Conservation (phyloP, 2,888 invertebrate species). For the Drosophila infuscata region DNA sequence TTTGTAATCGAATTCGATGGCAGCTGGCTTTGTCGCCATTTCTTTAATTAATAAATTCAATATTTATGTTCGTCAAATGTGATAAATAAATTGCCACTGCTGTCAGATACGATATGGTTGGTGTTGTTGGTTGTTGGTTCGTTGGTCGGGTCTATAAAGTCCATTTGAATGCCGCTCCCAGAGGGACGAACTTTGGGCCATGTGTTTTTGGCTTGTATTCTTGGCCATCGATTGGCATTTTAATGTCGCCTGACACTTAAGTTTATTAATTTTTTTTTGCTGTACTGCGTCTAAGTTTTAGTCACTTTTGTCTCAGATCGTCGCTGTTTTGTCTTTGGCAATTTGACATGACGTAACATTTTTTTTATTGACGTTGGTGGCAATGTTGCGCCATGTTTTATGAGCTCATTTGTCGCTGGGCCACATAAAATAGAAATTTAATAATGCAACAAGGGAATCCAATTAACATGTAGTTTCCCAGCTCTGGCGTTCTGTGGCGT, state of each 20-base stretch:
- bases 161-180: constrained; percentile 38
- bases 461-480: constrained; percentile 44
- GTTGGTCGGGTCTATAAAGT: constrained; percentile 6
- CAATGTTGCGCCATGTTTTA: constrained; percentile 31
- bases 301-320: constrained; percentile 44
- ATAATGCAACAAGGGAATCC: constrained; percentile 39
- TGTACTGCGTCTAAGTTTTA: constrained; percentile 53
- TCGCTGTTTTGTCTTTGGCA: constrained; percentile 1
- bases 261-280: constrained; percentile 59
- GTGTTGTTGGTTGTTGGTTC: background rate
- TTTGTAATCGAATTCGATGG: constrained; percentile 1
- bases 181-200: constrained; percentile 27
- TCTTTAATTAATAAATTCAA: constrained; percentile 61
- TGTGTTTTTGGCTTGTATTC: constrained; percentile 22
- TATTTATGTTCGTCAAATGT: constrained; percentile 60
- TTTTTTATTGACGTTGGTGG: constrained; percentile 38
- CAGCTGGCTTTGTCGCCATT: constrained; percentile 39
- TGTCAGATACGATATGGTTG: constrained; percentile 16
- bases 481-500: background rate
- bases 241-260: constrained; percentile 61
- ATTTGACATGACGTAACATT: constrained; percentile 49
- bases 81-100: constrained; percentile 49
- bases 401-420: constrained; percentile 53
- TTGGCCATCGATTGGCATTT: constrained; percentile 58
- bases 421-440: constrained; percentile 49